These are phyloP conservation scores for Tamandua tetradactyla DNA, from an alignment of 2,797 vertebrate species.

Conservation along the genomic window DNA sequence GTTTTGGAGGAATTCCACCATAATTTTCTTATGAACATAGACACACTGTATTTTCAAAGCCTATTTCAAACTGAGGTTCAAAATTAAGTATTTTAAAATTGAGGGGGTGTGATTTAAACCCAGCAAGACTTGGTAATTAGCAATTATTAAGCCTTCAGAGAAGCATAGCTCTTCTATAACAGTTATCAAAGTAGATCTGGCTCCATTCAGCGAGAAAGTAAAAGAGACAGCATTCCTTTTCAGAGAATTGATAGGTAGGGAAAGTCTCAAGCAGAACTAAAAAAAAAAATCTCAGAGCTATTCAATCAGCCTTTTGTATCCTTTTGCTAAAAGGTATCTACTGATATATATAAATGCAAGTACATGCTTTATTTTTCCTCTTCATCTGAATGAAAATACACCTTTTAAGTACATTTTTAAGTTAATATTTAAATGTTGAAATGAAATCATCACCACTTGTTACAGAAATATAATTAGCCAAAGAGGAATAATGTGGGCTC, in stretches of 20 bases:
- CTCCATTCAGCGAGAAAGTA: background rate
- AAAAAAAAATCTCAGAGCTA: background rate
- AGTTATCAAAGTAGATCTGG: background rate
- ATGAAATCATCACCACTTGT: background rate
- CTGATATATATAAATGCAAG: background rate
- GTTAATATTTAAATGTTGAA: background rate
- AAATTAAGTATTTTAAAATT: slow-evolving; percentile 44
- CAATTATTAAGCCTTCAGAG: slow-evolving; percentile 41
- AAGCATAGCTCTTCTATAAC: background rate
- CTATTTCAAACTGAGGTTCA: background rate
- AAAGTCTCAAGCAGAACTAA: background rate
- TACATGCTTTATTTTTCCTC: background rate
- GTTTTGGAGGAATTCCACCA: background rate
- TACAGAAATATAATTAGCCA: background rate
- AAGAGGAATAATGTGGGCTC: slow-evolving; percentile 13
- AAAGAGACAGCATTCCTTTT: background rate
- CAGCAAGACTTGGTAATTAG: background rate
- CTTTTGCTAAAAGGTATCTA: background rate
- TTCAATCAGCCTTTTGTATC: slow-evolving; percentile 19
- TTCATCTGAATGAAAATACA: background rate
- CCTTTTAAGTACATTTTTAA: background rate
- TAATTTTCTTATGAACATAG: slow-evolving; percentile 23
- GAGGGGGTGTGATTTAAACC: slow-evolving; percentile 43
- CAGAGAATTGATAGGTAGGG: slow-evolving; percentile 33
- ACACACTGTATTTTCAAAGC: background rate